Evolutionary conservation across 2,888 invertebrate species (phyloP), one percentile per base, ranked within the genome.

Genomic region (Agriopis leucophaearia): DNA sequence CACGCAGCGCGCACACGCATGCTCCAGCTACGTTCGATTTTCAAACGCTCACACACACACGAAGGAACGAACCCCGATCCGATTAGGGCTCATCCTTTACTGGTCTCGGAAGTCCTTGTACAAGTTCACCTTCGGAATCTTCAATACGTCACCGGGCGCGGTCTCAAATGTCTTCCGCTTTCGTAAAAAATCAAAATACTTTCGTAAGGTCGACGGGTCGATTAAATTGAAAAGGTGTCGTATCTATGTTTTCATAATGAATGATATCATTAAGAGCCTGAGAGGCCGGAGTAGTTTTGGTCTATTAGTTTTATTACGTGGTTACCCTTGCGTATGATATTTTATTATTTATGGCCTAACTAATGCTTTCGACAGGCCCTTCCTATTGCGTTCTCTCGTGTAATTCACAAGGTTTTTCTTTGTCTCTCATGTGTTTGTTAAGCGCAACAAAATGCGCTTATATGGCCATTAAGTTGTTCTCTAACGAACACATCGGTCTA

Each of bases 21-120:
- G 84, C 87, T 82, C 79, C 74, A 81, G 76, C 78, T 55, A 72
- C 76, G 83, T 86, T 84, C 82, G 82, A 82, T 87, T 89, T 89
- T 87, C 89, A 89, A 91, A 90, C 85, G 88, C 78, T 84, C 84
- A 88, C 90, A 78, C 91, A 78, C 91, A 90, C 88, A 89, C 89
- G 75, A 79, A 78, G 75, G 71, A 79, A 74, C 80, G 72, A 79
- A 74, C 81, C 81, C 80, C 77, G 74, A 78, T 84, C 83, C 86
- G 84, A 88, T 88, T 89, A 91, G 91, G 90, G 89, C 87, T 85
- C 89, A 90, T 90, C 90, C 87, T 90, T 83, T 84, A 82, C 81
- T 77, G 74, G 84, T 82, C 81, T 81, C 82, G 81, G 79, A 84
- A 85, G 81, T 85, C 86, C 84, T 84, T 81, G 78, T 79, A 88